phyloP scores from a whole-genome alignment of 2,113 vertebrate genomes.

The Dipodomys merriami region DNA sequence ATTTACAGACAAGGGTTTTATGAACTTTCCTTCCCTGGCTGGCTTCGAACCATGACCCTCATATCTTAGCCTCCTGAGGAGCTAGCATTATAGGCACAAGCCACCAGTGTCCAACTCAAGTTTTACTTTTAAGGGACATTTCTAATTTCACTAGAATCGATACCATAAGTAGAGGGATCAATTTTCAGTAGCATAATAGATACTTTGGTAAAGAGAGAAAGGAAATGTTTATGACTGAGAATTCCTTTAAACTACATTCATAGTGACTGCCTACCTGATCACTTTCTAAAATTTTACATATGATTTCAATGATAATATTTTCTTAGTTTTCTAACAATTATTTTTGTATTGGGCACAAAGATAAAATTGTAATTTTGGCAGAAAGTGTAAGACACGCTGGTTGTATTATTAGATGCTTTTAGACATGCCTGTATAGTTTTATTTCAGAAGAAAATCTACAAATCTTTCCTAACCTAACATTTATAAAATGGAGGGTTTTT shows the following conservation, averaged over 20 bases:
- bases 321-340: slow-evolving; percentile 16
- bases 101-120: too few species aligned
- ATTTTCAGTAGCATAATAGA: not conserved
- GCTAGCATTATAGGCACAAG: too few species aligned
- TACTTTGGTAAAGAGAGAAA: not conserved
- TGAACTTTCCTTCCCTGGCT: too few species aligned
- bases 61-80: too few species aligned
- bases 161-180: too few species aligned
- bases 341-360: not conserved
- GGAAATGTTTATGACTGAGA: not conserved
- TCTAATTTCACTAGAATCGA: too few species aligned
- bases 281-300: slow-evolving; percentile 33
- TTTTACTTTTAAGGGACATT: too few species aligned
- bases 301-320: not conserved
- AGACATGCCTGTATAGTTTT: not conserved
- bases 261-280: not conserved
- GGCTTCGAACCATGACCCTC: too few species aligned
- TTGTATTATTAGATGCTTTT: not conserved
- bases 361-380: slow-evolving; percentile 5
- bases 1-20: too few species aligned
- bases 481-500: not conserved
- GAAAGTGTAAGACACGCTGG: not conserved
- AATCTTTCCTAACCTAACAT: not conserved
- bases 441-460: not conserved
- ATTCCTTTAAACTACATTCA: not conserved